These are phyloP conservation scores for Salvelinus namaycush DNA, from an alignment of 2,113 vertebrate genomes.

Conservation along the genomic window DNA sequence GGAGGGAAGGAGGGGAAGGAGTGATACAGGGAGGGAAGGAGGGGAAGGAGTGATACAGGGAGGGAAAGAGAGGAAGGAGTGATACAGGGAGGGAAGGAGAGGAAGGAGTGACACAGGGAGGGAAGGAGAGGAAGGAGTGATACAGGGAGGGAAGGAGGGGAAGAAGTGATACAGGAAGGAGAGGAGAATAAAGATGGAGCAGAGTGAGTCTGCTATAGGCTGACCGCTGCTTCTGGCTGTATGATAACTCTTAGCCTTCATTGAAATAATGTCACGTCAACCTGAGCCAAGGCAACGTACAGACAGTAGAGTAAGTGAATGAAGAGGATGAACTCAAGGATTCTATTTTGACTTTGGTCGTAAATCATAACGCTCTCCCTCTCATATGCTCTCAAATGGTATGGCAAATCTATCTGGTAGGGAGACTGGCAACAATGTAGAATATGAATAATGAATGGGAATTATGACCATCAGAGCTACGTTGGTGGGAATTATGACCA, in stretches of 20 bases:
- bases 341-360: slow-evolving; percentile 24
- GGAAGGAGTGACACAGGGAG: too few species aligned
- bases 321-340: slow-evolving; percentile 22
- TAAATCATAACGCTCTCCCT: slow-evolving; percentile 12
- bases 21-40: too few species aligned
- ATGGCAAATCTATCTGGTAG: neutral
- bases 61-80: too few species aligned
- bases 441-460: too few species aligned
- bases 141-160: slow-evolving; percentile 20
- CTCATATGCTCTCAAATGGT: neutral
- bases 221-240: slow-evolving; percentile 21
- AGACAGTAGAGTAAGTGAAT: slow-evolving; percentile 49
- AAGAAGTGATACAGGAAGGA: too few species aligned
- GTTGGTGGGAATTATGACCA: too few species aligned
- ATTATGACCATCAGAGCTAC: too few species aligned
- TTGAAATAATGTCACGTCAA: slow-evolving; percentile 57
- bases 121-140: slow-evolving; percentile 45
- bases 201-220: slow-evolving; percentile 51
- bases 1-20: too few species aligned
- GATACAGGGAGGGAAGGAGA: too few species aligned
- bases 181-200: slow-evolving; percentile 52
- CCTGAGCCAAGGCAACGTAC: slow-evolving; percentile 42
- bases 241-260: slow-evolving; percentile 62
- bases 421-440: neutral
- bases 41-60: too few species aligned